Evolutionary conservation across 2,113 vertebrate species (phyloP).

Genomic region (Rhodinocichla rosea): DNA sequence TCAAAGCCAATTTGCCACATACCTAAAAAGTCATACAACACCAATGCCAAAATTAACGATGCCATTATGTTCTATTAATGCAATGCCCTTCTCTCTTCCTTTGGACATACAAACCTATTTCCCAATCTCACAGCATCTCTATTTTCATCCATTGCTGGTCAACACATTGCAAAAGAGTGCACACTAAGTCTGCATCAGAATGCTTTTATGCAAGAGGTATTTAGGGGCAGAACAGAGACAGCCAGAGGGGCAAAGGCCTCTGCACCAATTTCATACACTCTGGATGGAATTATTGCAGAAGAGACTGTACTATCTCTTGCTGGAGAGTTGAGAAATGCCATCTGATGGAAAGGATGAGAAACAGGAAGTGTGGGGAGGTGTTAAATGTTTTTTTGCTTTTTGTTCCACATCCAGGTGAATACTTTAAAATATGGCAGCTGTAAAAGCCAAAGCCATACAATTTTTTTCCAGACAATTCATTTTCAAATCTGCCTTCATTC

Average conservation of each 20-base stretch:
- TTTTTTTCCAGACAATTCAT: neutral
- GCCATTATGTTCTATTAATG: neutral
- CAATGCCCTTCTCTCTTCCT: neutral
- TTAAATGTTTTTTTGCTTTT: neutral
- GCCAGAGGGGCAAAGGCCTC: neutral
- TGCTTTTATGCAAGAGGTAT: neutral
- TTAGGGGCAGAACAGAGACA: neutral
- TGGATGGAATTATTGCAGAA: neutral
- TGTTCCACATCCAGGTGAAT: neutral
- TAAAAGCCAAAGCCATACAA: neutral
- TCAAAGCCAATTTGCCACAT: neutral
- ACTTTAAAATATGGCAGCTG: neutral
- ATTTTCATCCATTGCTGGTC: neutral
- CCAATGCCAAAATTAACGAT: neutral
- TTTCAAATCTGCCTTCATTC: neutral
- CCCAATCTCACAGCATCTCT: neutral
- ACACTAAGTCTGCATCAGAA: fast-evolving
- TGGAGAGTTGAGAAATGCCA: neutral
- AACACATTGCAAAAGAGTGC: neutral
- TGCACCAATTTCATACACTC: neutral
- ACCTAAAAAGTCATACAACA: neutral
- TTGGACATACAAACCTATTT: neutral
- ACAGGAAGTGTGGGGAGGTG: neutral
- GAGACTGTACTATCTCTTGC: neutral
- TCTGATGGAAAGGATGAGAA: neutral